Base-by-base conservation (phyloP, 2,113 vertebrate species). In the Uria lomvia region DNA sequence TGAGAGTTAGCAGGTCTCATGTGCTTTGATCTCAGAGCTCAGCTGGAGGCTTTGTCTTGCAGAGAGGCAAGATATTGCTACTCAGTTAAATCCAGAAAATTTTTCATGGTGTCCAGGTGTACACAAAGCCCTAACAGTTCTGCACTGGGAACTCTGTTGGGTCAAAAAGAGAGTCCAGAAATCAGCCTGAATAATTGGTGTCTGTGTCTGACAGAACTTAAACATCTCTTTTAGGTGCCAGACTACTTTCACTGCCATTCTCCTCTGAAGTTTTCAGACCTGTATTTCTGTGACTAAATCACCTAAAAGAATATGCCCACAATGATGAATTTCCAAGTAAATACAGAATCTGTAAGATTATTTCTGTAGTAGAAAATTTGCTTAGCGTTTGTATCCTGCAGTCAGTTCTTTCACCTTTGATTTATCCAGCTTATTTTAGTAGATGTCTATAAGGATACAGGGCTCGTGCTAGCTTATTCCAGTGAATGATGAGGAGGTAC, bases 231-330 rank as follows among this genome's bases (percentile, higher is more conserved):
- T 49, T 67, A 58, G 47, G 16, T 62, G 26, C 42, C 50, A 75
- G 36, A 36, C 34, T 45, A 18, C 1, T 2, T 66, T 79, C 0
- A 0, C 7, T n/a, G 43, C n/a, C 13, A 21, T 74, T 70, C 40
- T 59, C 15, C 23, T 71, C 11, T 21, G 6, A 19, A 40, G 13
- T 47, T 45, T 55, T 58, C 19, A 42, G 72, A 47, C 43, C 10
- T 62, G 22, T 18, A 43, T 80, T 84, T 90, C 68, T 84, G 38
- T 30, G 52, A 63, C 42, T 77, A 70, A 77, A 11, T 79, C 45
- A 62, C 34, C 11, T 71, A 18, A 83, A 74, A 72, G 45, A 67
- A 40, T 77, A 53, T 80, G 47, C 16, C 7, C 20, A 7, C 67
- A 63, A n/a, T 68, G 68, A 20, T 68, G 27, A 73, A 73, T 88